Percentiles rank a stretch among this genome's conserved stretches.
Evolutionary conservation across 2,888 invertebrate species (phyloP).

Genomic region (Dasysyrphus albostriatus): DNA sequence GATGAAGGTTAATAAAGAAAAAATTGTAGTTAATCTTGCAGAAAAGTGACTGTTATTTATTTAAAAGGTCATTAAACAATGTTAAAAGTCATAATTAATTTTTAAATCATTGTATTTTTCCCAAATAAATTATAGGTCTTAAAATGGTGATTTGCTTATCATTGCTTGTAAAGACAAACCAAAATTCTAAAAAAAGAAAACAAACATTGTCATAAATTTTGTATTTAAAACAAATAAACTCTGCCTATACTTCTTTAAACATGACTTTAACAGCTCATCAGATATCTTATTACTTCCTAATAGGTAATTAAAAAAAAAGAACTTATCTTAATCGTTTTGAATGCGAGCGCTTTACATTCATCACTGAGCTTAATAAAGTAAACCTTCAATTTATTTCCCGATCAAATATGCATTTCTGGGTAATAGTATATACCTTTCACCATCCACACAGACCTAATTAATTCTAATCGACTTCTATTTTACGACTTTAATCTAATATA

Average conservation of each 20-base stretch:
- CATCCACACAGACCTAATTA: conserved; percentile 7
- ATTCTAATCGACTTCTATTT: conserved; percentile 13
- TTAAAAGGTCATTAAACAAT: conserved; percentile 12
- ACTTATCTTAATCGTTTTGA: not conserved
- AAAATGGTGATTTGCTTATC: not conserved
- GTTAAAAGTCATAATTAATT: not conserved
- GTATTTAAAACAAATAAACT: not conserved
- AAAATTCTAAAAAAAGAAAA: not conserved
- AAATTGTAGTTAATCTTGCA: not conserved
- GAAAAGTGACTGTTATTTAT: not conserved
- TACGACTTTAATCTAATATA: not conserved
- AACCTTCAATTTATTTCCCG: conserved; percentile 11
- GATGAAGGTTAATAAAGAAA: not conserved
- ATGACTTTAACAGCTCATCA: conserved; percentile 19
- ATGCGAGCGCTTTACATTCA: conserved; percentile 3
- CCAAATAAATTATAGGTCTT: not conserved
- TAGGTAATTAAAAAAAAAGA: not conserved
- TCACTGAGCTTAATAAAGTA: not conserved
- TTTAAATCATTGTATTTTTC: not conserved
- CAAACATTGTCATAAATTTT: not conserved
- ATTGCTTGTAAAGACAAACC: not conserved
- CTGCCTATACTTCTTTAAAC: not conserved
- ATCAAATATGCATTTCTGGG: conserved; percentile 22
- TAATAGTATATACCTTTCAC: conserved; percentile 6
- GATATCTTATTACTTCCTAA: conserved; percentile 15